phyloP scores from a whole-genome alignment of 2,888 invertebrate species.

The Phytoseiulus persimilis region DNA sequence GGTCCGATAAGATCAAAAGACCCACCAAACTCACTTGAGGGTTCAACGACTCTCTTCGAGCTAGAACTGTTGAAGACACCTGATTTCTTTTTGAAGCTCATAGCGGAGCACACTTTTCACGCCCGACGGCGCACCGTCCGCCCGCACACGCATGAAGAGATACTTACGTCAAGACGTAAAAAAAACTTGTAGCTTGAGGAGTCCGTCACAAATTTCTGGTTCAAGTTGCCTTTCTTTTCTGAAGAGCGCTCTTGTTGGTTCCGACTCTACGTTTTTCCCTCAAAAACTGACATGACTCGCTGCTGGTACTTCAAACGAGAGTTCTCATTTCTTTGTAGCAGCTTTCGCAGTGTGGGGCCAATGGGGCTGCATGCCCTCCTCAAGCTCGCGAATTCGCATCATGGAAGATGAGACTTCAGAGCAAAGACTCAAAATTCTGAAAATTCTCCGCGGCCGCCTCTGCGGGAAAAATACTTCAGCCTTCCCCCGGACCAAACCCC shows the following conservation, averaged over 20 bases:
- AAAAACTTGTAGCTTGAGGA: not conserved
- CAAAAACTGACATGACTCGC: too few relatives aligned
- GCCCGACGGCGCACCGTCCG: not conserved
- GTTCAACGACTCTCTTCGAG: not conserved
- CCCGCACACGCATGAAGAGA: not conserved
- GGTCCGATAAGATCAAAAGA: not conserved
- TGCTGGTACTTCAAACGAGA: too few relatives aligned
- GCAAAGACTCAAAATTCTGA: too few relatives aligned
- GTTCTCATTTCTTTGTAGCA: too few relatives aligned
- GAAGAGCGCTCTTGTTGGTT: not conserved
- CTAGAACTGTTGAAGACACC: not conserved
- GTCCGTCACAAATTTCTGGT: not conserved
- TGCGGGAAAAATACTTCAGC: too few relatives aligned
- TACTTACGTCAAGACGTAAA: not conserved
- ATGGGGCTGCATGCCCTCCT: too few relatives aligned
- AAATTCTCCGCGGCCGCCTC: too few relatives aligned
- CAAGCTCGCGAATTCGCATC: too few relatives aligned
- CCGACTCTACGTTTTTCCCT: too few relatives aligned
- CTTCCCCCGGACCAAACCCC: too few relatives aligned
- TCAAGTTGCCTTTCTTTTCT: not conserved
- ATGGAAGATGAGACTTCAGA: too few relatives aligned
- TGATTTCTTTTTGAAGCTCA: constrained; percentile 5
- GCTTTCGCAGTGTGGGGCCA: too few relatives aligned
- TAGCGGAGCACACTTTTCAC: not conserved
- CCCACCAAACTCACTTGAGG: not conserved